Percentiles rank a stretch among this genome's conserved stretches.
phyloP scores from a whole-genome alignment of 2,888 invertebrate species.

The Cheilosia vernalis region DNA sequence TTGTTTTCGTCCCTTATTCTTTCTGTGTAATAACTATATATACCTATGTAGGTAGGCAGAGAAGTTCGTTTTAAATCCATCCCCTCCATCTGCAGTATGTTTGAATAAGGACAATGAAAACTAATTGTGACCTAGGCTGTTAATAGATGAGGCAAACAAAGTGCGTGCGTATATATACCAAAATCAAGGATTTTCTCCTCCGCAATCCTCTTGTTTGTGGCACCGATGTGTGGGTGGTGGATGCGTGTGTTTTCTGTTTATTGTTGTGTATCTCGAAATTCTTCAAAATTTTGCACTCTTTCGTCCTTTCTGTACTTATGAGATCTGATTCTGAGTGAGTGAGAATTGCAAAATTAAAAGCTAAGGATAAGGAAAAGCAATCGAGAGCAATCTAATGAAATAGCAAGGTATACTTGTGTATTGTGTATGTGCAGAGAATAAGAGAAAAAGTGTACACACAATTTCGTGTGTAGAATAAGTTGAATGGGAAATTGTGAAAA shows the following conservation, averaged over 20 bases:
- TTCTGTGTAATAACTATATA: too few species aligned
- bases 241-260: conserved; percentile 25
- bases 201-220: not conserved
- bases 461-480: conserved; percentile 64
- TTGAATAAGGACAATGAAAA: not conserved
- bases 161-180: conserved; percentile 22
- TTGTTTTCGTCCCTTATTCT: conserved; percentile 54
- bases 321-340: conserved; percentile 59
- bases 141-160: conserved; percentile 20
- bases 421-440: not conserved
- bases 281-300: conserved; percentile 46
- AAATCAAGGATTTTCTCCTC: conserved; percentile 33
- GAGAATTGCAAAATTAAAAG: conserved; percentile 33
- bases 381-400: not conserved
- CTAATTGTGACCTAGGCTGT: conserved; percentile 33
- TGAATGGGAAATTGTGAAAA: conserved; percentile 63
- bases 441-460: conserved; percentile 63
- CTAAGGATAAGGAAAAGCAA: conserved; percentile 4
- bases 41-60: too few species aligned
- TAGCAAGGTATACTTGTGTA: conserved; percentile 20
- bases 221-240: not conserved
- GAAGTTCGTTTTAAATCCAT: not conserved
- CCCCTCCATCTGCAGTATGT: not conserved
- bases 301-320: conserved; percentile 46
- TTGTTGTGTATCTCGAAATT: conserved; percentile 8